Evolutionary conservation across 2,797 vertebrate species (phyloP).

Genomic region (Leuciscus waleckii): DNA sequence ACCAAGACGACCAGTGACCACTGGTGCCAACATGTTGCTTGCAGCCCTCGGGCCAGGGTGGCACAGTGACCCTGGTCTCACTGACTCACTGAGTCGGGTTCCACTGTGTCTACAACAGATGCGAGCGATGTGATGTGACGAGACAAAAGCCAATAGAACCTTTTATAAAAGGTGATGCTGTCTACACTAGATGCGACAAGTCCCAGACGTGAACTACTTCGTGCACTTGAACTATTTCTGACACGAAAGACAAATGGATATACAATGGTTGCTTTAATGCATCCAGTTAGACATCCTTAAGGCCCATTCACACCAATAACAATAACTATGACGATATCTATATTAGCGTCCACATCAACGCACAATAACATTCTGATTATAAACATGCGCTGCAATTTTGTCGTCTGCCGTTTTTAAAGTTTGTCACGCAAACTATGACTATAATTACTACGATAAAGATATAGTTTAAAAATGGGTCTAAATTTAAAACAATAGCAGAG

Average conservation of each 20-base stretch:
- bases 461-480: background rate
- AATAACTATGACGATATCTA: background rate
- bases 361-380: background rate
- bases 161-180: background rate
- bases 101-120: background rate
- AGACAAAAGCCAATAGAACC: background rate
- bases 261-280: background rate
- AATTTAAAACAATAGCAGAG: background rate
- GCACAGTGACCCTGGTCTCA: background rate
- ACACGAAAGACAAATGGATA: background rate
- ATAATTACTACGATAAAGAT: background rate
- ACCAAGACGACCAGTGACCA: conserved; percentile 13
- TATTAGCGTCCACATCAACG: background rate
- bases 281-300: background rate
- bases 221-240: background rate
- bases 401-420: background rate
- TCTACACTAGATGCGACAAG: background rate
- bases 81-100: background rate
- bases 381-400: background rate
- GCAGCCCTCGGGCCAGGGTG: background rate
- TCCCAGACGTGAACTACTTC: background rate
- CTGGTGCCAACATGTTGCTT: conserved; percentile 27
- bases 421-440: background rate
- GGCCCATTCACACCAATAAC: background rate
- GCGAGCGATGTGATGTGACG: background rate